Evolutionary conservation across 2,113 vertebrate species (phyloP), one percentile per base, ranked within the genome.

Genomic region (Falco punctatus): DNA sequence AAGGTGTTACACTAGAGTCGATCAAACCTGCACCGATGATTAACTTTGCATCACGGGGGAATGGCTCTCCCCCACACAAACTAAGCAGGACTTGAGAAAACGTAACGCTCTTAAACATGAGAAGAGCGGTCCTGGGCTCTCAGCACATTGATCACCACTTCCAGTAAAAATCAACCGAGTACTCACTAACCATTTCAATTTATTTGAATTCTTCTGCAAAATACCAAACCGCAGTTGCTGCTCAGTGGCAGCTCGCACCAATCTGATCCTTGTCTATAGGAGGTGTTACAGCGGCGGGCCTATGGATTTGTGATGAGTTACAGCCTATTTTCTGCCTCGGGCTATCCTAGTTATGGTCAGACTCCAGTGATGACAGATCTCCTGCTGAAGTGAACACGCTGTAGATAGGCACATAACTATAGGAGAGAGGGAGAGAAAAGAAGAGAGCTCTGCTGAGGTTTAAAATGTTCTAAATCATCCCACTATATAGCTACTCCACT

Each of bases 381-480:
- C 85, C 82, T 62, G 62, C 65, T 75, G 80, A 83, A 93, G 51
- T 22, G 67, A 94, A 94, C 70, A 79, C 54, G 8, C 80, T 38
- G 49, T 61, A 81, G 30, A 40, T 30, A 88, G 79, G 54, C 46
- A 91, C 49, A 74, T 65, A 44, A 65, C 40, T 24, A 38, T 1
- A 70, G 46, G 27, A 88, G 67, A 81, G 74, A 80, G 17, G 32
- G 64, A 90, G 40, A 65, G 54, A 66, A 93, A 64, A 65, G 48
- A 78, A 62, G 32, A 71, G 80, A 89, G 69, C 40, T 96, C 83
- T 75, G 65, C 57, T 61, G 84, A 74, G 81, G 78, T 87, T 91
- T 85, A 88, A 94, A 89, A 89, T 91, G 89, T 46, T 94, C 88
- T 92, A 85, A 97, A 95, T 92, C 96, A 94, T 46, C 91, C 83